phyloP scores from a whole-genome alignment of 2,113 vertebrate species.

The Thalassarche chlororhynchos region DNA sequence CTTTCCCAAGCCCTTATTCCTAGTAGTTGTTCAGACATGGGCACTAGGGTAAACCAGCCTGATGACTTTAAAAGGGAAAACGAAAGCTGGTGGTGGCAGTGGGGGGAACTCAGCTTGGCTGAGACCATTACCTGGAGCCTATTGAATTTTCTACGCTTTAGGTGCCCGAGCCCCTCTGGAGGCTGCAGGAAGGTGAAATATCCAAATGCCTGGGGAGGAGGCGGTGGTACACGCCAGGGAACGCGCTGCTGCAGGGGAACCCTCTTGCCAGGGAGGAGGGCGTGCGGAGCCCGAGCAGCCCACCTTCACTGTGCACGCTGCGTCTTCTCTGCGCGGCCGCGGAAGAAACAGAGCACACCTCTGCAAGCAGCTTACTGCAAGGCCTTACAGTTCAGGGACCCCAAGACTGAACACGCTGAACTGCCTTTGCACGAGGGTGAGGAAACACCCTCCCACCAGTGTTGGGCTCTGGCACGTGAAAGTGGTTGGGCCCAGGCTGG shows the following conservation, averaged over 20 bases:
- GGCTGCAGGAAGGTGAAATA: not conserved
- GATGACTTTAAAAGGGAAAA: not conserved
- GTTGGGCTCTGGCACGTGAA: rapidly evolving
- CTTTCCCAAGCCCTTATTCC: constrained; percentile 45
- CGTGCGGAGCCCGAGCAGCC: not conserved
- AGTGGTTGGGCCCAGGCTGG: not conserved
- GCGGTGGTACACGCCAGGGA: not conserved
- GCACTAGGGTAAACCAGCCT: not conserved
- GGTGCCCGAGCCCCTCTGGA: not conserved
- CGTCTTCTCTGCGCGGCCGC: not conserved
- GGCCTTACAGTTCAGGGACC: not conserved
- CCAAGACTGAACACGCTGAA: rapidly evolving
- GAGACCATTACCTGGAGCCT: not conserved
- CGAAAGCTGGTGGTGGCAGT: rapidly evolving
- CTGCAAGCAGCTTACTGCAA: not conserved
- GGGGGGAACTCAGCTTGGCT: not conserved
- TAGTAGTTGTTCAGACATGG: not conserved
- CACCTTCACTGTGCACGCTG: not conserved
- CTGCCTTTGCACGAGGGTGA: not conserved
- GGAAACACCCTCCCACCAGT: not conserved
- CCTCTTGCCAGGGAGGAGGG: not conserved
- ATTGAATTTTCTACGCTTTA: not conserved
- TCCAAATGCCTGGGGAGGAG: not conserved
- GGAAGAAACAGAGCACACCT: not conserved
- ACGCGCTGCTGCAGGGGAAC: not conserved